Percentiles rank a stretch among this genome's conserved stretches.
Conservation (phyloP, 2,797 vertebrate genomes). For the Atherinosoma microstoma region DNA sequence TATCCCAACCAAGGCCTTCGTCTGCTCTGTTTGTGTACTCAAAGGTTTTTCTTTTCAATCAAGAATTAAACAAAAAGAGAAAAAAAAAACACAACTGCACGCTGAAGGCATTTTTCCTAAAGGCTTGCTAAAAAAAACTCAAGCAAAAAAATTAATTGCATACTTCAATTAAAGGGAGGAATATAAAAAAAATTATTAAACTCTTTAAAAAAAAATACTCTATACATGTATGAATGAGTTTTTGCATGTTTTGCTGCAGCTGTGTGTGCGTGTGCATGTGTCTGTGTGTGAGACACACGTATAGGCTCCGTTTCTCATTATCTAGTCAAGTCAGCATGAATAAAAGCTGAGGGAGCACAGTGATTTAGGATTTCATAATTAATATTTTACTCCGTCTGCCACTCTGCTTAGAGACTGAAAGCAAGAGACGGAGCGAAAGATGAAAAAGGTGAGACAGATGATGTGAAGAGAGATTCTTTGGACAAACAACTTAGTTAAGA, state of each 20-base stretch:
- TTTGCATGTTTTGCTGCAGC: slow-evolving; percentile 50
- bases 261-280: not conserved
- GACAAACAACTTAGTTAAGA: slow-evolving; percentile 48
- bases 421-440: slow-evolving; percentile 23
- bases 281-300: slow-evolving; percentile 22
- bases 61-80: too few species aligned
- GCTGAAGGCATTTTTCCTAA: not conserved
- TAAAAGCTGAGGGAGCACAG: slow-evolving; percentile 77
- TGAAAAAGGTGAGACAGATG: slow-evolving; percentile 39
- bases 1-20: not conserved
- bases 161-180: slow-evolving; percentile 16
- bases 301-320: slow-evolving; percentile 70
- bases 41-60: not conserved
- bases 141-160: slow-evolving; percentile 10
- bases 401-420: slow-evolving; percentile 75
- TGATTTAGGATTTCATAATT: slow-evolving; percentile 83
- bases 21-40: not conserved
- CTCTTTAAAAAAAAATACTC: too few species aligned
- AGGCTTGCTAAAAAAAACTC: too few species aligned
- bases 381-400: slow-evolving; percentile 83
- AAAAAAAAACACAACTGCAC: too few species aligned
- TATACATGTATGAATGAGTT: slow-evolving; percentile 24
- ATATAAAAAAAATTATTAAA: not conserved
- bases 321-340: slow-evolving; percentile 79
- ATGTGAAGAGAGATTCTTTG: slow-evolving; percentile 39